Conservation (phyloP, 2,888 invertebrate genomes). For the Acanthoscelides obtectus region DNA sequence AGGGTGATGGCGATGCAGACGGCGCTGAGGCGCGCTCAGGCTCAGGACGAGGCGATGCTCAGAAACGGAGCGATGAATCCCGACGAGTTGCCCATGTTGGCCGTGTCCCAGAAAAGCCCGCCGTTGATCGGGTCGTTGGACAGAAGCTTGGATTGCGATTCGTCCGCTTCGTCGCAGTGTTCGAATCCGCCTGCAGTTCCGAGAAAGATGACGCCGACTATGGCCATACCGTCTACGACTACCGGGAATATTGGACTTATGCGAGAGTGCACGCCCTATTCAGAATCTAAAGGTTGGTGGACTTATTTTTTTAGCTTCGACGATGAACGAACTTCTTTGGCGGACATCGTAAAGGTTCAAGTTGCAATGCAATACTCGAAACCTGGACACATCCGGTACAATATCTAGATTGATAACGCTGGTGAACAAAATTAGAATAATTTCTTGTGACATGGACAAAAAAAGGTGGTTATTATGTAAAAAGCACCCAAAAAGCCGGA, state of each 20-base stretch:
- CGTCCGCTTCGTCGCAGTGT: slow-evolving; percentile 59
- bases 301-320: too few species aligned
- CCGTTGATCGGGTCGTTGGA: slow-evolving; percentile 46
- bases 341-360: too few species aligned
- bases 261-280: slow-evolving; percentile 35
- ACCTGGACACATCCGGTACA: too few species aligned
- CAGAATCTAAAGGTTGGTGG: slow-evolving; percentile 33
- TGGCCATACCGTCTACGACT: slow-evolving; percentile 36
- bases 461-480: too few species aligned
- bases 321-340: too few species aligned
- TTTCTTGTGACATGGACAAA: too few species aligned
- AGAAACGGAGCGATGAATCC: slow-evolving; percentile 35
- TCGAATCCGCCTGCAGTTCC: slow-evolving; percentile 50
- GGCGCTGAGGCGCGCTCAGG: slow-evolving; percentile 75
- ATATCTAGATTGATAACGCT: too few species aligned
- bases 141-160: slow-evolving; percentile 49
- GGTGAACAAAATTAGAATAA: too few species aligned
- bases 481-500: too few species aligned
- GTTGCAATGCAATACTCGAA: too few species aligned
- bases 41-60: slow-evolving; percentile 71
- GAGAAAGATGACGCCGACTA: slow-evolving; percentile 44
- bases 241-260: slow-evolving; percentile 40
- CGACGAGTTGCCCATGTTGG: slow-evolving; percentile 44
- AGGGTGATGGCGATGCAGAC: slow-evolving; percentile 87
- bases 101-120: slow-evolving; percentile 35